Conservation (phyloP, 2,113 vertebrate genomes). For the Sphaerodactylus townsendi region DNA sequence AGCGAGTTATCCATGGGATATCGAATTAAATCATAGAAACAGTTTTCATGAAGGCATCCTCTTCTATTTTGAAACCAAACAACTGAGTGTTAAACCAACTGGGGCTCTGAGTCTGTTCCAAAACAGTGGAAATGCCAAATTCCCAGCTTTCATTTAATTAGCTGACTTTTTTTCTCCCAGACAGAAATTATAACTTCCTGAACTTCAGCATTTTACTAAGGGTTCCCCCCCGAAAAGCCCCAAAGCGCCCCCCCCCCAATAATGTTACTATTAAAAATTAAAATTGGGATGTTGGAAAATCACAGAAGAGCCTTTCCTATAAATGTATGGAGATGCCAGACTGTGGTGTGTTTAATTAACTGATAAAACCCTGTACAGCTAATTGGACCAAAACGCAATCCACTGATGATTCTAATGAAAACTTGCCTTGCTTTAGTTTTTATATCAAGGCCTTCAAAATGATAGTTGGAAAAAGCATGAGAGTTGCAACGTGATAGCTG, state of each 20-base stretch:
- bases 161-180: neutral
- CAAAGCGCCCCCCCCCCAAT: neutral
- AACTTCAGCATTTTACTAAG: neutral
- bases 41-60: neutral
- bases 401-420: neutral
- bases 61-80: neutral
- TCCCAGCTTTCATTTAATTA: neutral
- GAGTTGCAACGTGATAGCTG: neutral
- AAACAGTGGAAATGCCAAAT: neutral
- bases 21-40: neutral
- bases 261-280: neutral
- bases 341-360: neutral
- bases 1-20: neutral
- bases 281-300: neutral
- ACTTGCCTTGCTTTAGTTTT: neutral
- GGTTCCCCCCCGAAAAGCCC: neutral
- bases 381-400: neutral
- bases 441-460: neutral
- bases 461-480: too few species aligned
- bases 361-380: neutral
- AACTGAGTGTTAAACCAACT: neutral
- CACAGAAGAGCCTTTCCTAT: too few species aligned
- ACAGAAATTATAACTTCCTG: neutral
- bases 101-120: neutral
- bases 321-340: neutral